These are phyloP conservation scores for Mixornis gularis DNA, from an alignment of 2,113 vertebrate genomes.

Conservation along the genomic window DNA sequence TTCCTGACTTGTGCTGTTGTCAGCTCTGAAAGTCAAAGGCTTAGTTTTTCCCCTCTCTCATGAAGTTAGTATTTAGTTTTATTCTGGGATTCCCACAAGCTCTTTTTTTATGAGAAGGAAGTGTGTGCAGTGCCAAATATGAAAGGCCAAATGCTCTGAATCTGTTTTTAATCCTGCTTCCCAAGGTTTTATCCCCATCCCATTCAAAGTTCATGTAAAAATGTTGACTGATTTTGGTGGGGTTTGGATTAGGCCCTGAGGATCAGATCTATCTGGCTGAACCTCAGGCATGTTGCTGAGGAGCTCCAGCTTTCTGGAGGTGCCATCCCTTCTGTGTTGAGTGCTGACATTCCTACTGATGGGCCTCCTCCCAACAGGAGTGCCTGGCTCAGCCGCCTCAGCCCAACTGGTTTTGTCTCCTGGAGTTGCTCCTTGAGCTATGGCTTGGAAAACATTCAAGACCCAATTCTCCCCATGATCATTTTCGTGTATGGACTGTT, in stretches of 20 bases:
- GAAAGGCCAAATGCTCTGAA: slow-evolving; percentile 14
- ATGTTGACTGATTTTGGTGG: neutral
- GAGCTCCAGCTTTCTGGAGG: neutral
- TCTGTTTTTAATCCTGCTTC: slow-evolving; percentile 22
- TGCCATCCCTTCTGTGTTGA: neutral
- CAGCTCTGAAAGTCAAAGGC: neutral
- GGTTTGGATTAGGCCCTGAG: neutral
- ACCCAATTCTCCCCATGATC: neutral
- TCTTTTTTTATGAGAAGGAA: neutral
- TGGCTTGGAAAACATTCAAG: neutral
- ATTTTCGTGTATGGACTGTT: neutral
- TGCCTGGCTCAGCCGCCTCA: neutral
- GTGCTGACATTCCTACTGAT: neutral
- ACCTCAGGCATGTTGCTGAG: neutral
- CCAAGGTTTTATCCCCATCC: neutral
- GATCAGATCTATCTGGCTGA: neutral
- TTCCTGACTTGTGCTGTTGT: neutral
- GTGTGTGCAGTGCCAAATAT: neutral
- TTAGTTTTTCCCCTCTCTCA: neutral
- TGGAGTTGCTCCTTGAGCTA: neutral
- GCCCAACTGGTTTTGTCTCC: neutral
- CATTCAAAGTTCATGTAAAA: slow-evolving; percentile 1
- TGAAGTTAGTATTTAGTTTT: neutral
- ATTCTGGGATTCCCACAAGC: slow-evolving; percentile 1
- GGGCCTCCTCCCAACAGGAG: neutral